Base-by-base conservation (phyloP, 2,113 vertebrate species). In the Tupaia tana region DNA sequence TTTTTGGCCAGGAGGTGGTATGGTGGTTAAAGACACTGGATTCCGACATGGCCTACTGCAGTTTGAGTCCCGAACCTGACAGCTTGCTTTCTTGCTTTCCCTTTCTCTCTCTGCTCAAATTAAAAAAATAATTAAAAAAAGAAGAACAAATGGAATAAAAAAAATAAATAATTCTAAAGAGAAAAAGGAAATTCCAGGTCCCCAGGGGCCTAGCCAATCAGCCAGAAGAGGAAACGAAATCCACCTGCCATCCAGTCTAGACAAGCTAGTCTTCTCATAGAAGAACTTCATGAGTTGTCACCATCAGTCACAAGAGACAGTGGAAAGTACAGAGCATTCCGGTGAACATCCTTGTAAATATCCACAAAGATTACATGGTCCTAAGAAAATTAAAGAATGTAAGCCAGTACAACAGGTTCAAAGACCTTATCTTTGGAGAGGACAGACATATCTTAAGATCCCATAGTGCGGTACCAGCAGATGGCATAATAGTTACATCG, bases 251-350 rank as follows among this genome's bases (percentile, higher is more conserved):
- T 52, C 64, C 58, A 54, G 66, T 29, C 15, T 43, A 95, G 59
- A 58, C 11, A 6, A 27, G 7, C 58, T 66, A 25, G 27, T 29
- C 22, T 56, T 83, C 29, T 77, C 12, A 88, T 24, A 79, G 8
- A 89, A 61, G 43, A 92, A 81, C 12, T 82, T 83, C 59, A 92
- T 27, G 25, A 92, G 71, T 69, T 19, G 24, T 61, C 81, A 94
- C 27, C 83, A 73, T 61, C 11, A 67, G 22, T 29, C 29, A 86
- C 19, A 54, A 59, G 85, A 81, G 19, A 89, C 18, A 7, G 24
- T 20, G n/a, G 52, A 7, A 52, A 64, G 12, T 15, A 73, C 10
- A 22, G 61, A 90, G 66, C 58, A 73, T 71, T n/a, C 13, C 7
- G 56, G 12, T n/a, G 24, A 83, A 73, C 15, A 63, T 16, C 69